Evolutionary conservation across 2,888 invertebrate species (phyloP).

Genomic region (Leptodirus hochenwartii): DNA sequence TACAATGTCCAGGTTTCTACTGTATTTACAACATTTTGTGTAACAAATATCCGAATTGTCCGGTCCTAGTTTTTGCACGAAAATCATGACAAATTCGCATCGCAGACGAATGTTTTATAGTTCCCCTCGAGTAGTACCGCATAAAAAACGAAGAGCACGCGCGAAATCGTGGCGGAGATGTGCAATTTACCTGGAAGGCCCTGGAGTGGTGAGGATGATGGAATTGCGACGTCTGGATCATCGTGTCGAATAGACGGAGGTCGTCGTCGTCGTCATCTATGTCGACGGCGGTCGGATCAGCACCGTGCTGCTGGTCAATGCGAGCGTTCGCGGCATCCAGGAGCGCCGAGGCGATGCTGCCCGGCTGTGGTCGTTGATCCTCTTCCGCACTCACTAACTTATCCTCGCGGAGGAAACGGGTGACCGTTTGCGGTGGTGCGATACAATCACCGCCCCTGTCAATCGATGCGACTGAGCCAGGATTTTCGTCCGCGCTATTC

Average conservation of each 20-base stretch:
- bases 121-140: no score
- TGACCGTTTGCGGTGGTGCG: no score
- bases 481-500: no score
- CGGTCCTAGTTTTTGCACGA: no score
- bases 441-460: conserved; percentile 1
- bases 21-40: no score
- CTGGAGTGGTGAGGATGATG: conserved; percentile 43
- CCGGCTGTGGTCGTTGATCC: conserved; percentile 8
- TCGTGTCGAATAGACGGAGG: conserved; percentile 32
- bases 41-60: no score
- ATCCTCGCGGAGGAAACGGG: no score
- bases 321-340: not conserved
- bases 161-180: conserved; percentile 3
- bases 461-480: not conserved
- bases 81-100: no score
- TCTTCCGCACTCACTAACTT: conserved; percentile 7
- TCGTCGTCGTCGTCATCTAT: conserved; percentile 28
- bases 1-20: no score
- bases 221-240: conserved; percentile 46
- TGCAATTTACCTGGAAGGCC: conserved; percentile 45
- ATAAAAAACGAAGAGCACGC: no score
- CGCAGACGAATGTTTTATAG: no score
- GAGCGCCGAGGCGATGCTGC: conserved; percentile 9
- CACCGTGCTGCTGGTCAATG: not conserved
- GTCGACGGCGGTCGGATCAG: conserved; percentile 1